phyloP scores from a whole-genome alignment of 2,797 vertebrate species.

The Calcarius lapponicus region DNA sequence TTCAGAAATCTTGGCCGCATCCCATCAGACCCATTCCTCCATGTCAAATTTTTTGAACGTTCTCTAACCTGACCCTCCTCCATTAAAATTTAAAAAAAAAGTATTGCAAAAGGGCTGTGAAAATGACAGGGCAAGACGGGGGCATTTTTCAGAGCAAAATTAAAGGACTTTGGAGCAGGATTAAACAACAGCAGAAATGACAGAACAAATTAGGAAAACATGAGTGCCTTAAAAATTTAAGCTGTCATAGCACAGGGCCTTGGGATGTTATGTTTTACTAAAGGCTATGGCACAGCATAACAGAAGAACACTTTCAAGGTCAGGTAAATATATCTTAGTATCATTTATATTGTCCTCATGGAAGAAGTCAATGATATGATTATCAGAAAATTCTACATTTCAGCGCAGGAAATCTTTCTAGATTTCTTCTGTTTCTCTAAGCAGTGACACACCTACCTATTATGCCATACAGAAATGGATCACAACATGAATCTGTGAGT shows the following conservation, averaged over 20 bases:
- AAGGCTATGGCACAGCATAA: background rate
- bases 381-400: background rate
- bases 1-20: background rate
- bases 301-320: background rate
- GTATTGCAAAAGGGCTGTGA: background rate
- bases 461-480: background rate
- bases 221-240: background rate
- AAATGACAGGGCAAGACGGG: background rate
- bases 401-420: background rate
- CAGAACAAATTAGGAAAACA: background rate
- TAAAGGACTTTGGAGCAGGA: background rate
- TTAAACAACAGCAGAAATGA: background rate
- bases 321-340: background rate
- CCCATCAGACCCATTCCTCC: background rate
- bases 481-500: background rate
- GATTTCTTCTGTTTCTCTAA: background rate
- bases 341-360: background rate
- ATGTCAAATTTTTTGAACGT: background rate
- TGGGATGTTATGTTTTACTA: background rate
- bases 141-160: background rate
- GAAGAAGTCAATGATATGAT: background rate
- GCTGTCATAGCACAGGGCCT: background rate
- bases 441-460: background rate
- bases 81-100: background rate
- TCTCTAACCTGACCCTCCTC: background rate